Conservation (phyloP, 2,113 vertebrate species). For the Chlamydotis undulata region DNA sequence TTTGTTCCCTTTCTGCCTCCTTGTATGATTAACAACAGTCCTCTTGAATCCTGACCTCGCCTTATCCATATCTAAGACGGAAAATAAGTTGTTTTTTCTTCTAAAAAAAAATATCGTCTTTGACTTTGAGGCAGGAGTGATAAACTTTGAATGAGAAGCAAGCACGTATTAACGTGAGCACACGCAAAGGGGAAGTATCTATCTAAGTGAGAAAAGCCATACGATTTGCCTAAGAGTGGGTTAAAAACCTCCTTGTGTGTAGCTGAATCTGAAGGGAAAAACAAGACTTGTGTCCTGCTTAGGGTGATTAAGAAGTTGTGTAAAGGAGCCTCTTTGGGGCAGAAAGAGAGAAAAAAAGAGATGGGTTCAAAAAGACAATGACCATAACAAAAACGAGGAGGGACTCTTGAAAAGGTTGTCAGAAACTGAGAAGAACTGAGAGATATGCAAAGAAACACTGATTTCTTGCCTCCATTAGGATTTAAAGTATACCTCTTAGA, state of each 20-base stretch:
- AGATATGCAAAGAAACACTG: not conserved
- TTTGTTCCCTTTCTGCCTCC: not conserved
- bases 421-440: not conserved
- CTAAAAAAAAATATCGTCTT: not conserved
- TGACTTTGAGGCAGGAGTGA: not conserved
- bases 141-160: constrained; percentile 35
- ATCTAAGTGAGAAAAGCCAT: not conserved
- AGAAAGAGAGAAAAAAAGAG: not conserved
- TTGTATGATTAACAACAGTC: not conserved
- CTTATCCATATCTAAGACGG: not conserved
- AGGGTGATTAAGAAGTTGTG: not conserved
- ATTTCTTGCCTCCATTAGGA: not conserved
- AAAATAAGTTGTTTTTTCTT: constrained; percentile 4
- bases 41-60: not conserved
- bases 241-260: not conserved
- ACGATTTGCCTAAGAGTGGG: not conserved
- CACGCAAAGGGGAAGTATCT: not conserved
- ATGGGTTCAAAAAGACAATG: not conserved
- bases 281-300: not conserved
- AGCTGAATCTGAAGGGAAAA: not conserved
- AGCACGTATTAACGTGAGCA: not conserved
- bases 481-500: not conserved
- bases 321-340: not conserved
- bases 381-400: not conserved
- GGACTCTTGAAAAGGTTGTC: not conserved